These are phyloP conservation scores for Beris morrisii DNA, from an alignment of 2,888 invertebrate genomes.

Conservation along the genomic window DNA sequence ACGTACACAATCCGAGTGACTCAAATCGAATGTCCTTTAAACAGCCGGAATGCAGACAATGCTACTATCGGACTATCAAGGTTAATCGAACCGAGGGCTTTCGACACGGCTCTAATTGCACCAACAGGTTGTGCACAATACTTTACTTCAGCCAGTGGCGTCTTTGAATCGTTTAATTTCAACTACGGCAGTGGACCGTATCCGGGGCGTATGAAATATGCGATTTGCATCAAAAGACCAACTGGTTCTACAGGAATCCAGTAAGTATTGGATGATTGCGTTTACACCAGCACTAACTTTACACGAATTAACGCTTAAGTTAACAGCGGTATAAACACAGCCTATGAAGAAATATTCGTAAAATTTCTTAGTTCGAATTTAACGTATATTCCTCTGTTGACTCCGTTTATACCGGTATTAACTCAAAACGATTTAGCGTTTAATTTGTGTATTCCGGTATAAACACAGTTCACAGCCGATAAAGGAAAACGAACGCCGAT, in stretches of 20 bases:
- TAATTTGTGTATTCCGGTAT: too few relatives aligned
- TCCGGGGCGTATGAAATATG: slow-evolving; percentile 62
- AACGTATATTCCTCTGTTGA: too few relatives aligned
- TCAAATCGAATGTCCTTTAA: slow-evolving; percentile 63
- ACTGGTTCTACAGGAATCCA: slow-evolving; percentile 47
- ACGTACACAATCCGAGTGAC: slow-evolving; percentile 66
- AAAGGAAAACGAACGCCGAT: too few relatives aligned
- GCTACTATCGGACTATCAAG: neutral
- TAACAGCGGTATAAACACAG: too few relatives aligned
- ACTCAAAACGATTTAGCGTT: too few relatives aligned
- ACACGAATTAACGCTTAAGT: too few relatives aligned
- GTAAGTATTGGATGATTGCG: slow-evolving; percentile 39
- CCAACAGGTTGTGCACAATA: slow-evolving; percentile 71
- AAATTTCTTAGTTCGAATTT: too few relatives aligned
- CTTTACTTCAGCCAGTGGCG: slow-evolving; percentile 62
- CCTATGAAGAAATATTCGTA: too few relatives aligned
- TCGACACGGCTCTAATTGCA: slow-evolving; percentile 54
- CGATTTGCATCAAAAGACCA: slow-evolving; percentile 63
- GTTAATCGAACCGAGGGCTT: slow-evolving; percentile 5
- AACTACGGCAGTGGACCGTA: slow-evolving; percentile 61
- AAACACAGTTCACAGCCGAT: too few relatives aligned
- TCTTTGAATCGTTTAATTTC: slow-evolving; percentile 65
- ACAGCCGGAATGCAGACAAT: slow-evolving; percentile 56
- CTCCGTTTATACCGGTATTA: too few relatives aligned
- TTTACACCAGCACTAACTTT: too few relatives aligned